Base-by-base conservation (phyloP, 2,888 invertebrate species). In the Pediacus dermestoides region DNA sequence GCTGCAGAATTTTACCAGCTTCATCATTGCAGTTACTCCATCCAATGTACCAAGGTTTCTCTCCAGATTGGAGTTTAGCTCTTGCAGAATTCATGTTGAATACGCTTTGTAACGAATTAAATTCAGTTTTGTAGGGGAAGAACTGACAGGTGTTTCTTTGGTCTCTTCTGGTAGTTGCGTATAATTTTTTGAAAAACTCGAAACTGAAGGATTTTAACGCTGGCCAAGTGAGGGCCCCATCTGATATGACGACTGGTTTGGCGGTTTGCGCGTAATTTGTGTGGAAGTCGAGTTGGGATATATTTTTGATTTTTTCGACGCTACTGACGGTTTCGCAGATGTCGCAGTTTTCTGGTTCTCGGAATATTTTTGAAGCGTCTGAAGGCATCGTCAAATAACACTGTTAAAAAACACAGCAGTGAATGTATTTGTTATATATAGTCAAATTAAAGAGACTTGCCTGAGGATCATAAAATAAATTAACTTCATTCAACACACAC, bases 21-120 rank as follows among this genome's bases (percentile, higher is more conserved):
- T 79, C 78, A 16, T 87, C 82, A 63, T 92, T 87, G 64, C 96
- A 96, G 60, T 95, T 95, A 65, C 93, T 94, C 95, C 95, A 84
- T 2, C 84, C 84, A 25, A 84, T 77, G 58, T 84, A 84, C 77
- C 77, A 77, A 1, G 75, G 71, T 14, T 28, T 28, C 10, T 28
- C 13, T 3, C 14, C 28, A 7, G 7, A 7, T n/a, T 13, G 7
- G 3, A 28, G 14, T 9, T 28, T 14, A 3, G 28, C 12, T 9
- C 28, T 73, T 3, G 76, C 75, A 4, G 71, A 69, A 16, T 80
- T 80, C 90, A 94, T 93, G 35, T 77, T 75, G 48, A 96, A 81
- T 1, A 90, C 92, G 44, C 95, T 88, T 31, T 75, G 73, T 1
- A 96, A 73, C 28, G 78, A 82, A 16, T 70, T 72, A 57, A 95